phyloP scores from a whole-genome alignment of 2,888 invertebrate species.

The Boloria euphrosyne region DNA sequence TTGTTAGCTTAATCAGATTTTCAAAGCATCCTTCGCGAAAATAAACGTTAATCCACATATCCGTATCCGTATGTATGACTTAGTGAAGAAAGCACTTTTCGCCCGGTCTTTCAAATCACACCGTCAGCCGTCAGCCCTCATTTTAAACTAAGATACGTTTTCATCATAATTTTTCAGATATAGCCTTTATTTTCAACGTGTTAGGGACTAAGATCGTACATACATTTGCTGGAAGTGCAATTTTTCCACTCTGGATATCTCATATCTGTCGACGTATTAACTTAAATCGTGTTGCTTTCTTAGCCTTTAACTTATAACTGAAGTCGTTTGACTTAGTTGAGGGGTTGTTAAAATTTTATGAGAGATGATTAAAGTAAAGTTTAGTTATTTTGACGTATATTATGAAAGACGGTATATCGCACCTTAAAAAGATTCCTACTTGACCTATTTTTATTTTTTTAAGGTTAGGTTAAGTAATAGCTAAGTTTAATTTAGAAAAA shows the following conservation, averaged over 20 bases:
- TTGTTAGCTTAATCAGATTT: no score
- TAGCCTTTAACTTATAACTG: not conserved
- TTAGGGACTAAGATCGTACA: conserved; percentile 12
- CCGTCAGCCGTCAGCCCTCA: conserved; percentile 27
- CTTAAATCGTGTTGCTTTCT: conserved; percentile 25
- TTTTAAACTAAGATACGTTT: conserved; percentile 22
- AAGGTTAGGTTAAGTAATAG: no score
- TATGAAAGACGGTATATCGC: no score
- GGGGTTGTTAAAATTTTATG: no score
- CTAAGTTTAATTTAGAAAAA: no score
- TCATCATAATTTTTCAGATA: conserved; percentile 3
- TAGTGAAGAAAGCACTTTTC: conserved; percentile 27
- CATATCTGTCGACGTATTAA: conserved; percentile 32
- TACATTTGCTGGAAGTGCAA: conserved; percentile 24
- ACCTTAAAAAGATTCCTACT: no score
- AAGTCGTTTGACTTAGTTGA: not conserved
- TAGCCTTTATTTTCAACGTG: not conserved
- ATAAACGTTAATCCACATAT: not conserved
- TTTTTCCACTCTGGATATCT: conserved; percentile 29
- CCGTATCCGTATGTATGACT: conserved; percentile 21
- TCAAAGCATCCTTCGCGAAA: no score
- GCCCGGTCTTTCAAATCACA: conserved; percentile 32
- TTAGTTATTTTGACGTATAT: no score
- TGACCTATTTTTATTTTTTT: no score
- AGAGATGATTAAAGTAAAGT: no score